Conservation (phyloP, 2,113 vertebrate species). For the Pagrus major region DNA sequence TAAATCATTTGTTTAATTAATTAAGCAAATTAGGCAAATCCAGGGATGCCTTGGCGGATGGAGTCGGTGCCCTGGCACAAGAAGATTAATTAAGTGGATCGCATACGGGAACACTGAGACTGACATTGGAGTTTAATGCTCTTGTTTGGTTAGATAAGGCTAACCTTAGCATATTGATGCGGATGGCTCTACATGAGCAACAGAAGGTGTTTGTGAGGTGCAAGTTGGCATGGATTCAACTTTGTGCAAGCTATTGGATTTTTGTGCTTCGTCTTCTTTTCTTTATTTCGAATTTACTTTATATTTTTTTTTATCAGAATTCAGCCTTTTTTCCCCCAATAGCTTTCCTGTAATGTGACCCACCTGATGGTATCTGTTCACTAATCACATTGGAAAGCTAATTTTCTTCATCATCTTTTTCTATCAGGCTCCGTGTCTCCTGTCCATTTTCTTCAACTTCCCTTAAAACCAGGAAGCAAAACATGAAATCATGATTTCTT, state of each 20-base stretch:
- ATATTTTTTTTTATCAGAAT: no score
- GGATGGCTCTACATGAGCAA: not conserved
- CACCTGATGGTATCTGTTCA: no score
- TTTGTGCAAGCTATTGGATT: conserved; percentile 3
- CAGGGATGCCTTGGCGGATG: conserved; percentile 68
- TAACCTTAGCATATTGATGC: conserved; percentile 41
- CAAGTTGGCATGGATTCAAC: conserved; percentile 15
- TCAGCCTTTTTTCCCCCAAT: no score
- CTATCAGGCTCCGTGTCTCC: no score
- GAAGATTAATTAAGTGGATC: conserved; percentile 79
- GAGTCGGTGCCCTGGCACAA: conserved; percentile 63
- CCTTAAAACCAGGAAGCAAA: no score
- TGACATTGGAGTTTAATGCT: conserved; percentile 55
- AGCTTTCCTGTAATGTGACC: no score
- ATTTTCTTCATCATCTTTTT: no score
- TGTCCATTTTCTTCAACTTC: no score
- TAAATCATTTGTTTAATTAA: conserved; percentile 83
- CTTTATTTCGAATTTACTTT: no score
- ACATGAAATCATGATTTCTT: no score
- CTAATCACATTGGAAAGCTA: no score
- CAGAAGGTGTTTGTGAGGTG: conserved; percentile 10
- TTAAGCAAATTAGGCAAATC: conserved; percentile 82
- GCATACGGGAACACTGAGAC: conserved; percentile 49
- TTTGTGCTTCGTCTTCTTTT: no score
- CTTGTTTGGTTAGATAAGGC: conserved; percentile 54